Percentiles rank a stretch among this genome's conserved stretches.
Conservation (phyloP, 2,888 invertebrate species). For the Lithophane ornitopus region DNA sequence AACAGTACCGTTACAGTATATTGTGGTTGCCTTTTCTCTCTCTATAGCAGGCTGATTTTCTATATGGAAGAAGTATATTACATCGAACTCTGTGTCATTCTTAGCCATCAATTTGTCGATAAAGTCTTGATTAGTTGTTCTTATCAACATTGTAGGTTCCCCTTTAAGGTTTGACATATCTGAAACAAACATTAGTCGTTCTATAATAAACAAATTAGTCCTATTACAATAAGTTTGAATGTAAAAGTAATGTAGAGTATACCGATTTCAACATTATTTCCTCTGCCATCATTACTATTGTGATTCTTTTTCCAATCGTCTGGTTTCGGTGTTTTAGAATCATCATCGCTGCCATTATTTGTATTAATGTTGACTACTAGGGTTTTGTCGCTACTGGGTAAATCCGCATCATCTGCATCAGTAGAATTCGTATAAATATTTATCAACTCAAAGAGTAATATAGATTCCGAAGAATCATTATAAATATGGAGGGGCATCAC, state of each 20-base stretch:
- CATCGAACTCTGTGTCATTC: conserved; percentile 50
- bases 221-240: background rate
- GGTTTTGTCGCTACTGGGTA: conserved; percentile 8
- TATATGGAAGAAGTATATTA: conserved; percentile 73
- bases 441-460: conserved; percentile 4
- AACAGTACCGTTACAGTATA: conserved; percentile 78
- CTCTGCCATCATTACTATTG: background rate
- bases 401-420: conserved; percentile 45
- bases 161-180: conserved; percentile 44
- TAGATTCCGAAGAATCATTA: conserved; percentile 39
- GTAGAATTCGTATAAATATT: conserved; percentile 24
- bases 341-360: conserved; percentile 11
- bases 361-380: conserved; percentile 34
- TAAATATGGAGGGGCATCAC: conserved; percentile 55
- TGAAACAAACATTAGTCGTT: conserved; percentile 25
- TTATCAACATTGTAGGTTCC: conserved; percentile 44
- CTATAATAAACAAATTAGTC: background rate
- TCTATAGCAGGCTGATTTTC: conserved; percentile 69
- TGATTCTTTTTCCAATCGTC: conserved; percentile 6
- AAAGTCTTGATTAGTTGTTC: conserved; percentile 51
- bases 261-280: conserved; percentile 52
- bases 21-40: conserved; percentile 71
- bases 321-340: background rate
- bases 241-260: background rate
- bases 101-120: conserved; percentile 31